phyloP scores from a whole-genome alignment of 1,140 invertebrate genomes.

The Cotesia glomerata region DNA sequence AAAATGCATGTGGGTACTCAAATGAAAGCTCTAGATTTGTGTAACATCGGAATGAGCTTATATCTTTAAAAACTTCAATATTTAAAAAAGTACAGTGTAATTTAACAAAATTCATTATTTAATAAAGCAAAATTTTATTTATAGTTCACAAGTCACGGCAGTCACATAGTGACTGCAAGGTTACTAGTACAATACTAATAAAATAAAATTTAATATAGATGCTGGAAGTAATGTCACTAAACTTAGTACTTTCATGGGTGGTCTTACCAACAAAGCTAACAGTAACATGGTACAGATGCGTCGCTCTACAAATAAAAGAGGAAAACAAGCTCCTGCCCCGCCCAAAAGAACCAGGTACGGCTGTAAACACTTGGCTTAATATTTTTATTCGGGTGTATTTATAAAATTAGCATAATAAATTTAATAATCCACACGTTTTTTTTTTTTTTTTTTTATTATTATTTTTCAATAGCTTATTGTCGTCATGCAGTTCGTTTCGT shows the following conservation, averaged over 20 bases:
- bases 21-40: too few relatives aligned
- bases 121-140: too few relatives aligned
- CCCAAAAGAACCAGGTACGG: conserved; percentile 89
- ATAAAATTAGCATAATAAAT: too few relatives aligned
- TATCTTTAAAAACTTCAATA: too few relatives aligned
- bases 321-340: conserved; percentile 92
- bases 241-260: conserved; percentile 72
- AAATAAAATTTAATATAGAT: conserved; percentile 53
- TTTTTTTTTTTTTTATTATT: conserved; percentile 19
- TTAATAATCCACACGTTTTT: conserved; percentile 23
- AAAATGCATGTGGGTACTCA: too few relatives aligned
- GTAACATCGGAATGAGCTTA: too few relatives aligned
- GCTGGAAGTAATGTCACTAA: conserved; percentile 67
- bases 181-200: not conserved
- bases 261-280: conserved; percentile 64
- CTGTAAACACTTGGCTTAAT: not conserved
- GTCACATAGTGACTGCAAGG: too few relatives aligned
- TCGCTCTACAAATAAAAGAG: conserved; percentile 84
- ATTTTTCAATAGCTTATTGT: conserved; percentile 70
- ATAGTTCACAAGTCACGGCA: too few relatives aligned
- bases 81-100: too few relatives aligned
- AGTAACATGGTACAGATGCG: conserved; percentile 80
- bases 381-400: too few relatives aligned
- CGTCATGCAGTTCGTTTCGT: conserved; percentile 84
- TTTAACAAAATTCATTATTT: too few relatives aligned